Base-by-base conservation (phyloP, 2,888 invertebrate genomes). In the Dusona sp. region DNA sequence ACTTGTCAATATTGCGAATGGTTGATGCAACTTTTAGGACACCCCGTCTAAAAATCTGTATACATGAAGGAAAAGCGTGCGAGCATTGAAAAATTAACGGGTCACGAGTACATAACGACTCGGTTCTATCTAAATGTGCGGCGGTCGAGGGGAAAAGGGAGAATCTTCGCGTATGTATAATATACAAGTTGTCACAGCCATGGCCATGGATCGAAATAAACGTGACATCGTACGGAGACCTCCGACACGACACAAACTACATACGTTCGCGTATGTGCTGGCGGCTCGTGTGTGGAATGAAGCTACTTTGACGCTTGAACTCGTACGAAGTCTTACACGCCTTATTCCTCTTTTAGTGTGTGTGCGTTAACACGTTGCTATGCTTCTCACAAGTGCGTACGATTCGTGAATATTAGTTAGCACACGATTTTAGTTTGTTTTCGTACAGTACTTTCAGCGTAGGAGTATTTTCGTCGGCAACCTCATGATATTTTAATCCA, bases 181-280 rank as follows among this genome's bases (percentile, higher is more conserved):
- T 36, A 29, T 61, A 29, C 61, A 61, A 61, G 70, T 70, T 81
- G 75, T 77, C 84, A 72, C 61, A 64, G 73, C 54, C 75, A 72
- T 79, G 82, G 70, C 85, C 85, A 73, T 87, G 82, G 85, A 85
- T 87, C 82, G 79, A 87, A 87, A 87, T 87, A 87, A 85, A 84
- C 87, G 87, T 87, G 87, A 87, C 87, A 74, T 78, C 80, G 85
- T 64, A 61, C 42, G 65, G 72, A 64, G 67, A 67, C 42, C 36
- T 67, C 45, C 73, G 67, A 73, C 79, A 79, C 61, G 38, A 72
- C 25, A 72, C 36, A 75, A 61, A 42, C 54, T 51, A 73, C 54
- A 73, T 75, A 42, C 25, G 29, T 33, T 36, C 48, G 11, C 61
- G 29, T 64, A 42, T 75, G 61, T 64, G 42, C 61, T 16, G 54